Base-by-base conservation (phyloP, 92 coral and sea anemone species). In the Phenganax subtilis region DNA sequence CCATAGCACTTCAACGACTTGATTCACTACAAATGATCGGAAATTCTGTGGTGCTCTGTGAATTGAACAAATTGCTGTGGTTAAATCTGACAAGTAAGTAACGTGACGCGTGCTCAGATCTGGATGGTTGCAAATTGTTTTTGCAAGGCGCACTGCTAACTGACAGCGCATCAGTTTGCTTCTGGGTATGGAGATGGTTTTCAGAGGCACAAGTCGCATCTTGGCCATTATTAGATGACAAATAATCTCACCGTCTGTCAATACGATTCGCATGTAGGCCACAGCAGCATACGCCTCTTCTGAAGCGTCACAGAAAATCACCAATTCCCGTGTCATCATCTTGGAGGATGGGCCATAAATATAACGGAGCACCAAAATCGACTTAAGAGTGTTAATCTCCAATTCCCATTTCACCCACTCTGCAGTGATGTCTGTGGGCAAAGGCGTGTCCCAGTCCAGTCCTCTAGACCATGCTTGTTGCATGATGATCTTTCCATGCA, bases 341-440 rank as follows among this genome's bases (percentile, higher is more conserved):
- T 73, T 69, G 61, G 17, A 20, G n/a, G 77, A 60, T 16, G 30
- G 56, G 59, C 77, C 77, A 57, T 75, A 77, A 65, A 83, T 16
- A 59, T 66, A 86, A 12, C 74, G 74, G n/a, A 88, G 88, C 51
- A 84, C 82, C 25, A 58, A 14, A 61, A 87, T 68, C 25, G 75
- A 14, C 70, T 63, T 64, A 56, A 86, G 71, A 84, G 84, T 63
- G 28, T 54, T 71, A 15, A 86, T 65, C 73, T 86, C 87, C 11
- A 53, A 37, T 68, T 84, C 79, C 89, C 89, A 84, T 64, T 75
- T 63, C 29, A 52, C 10, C 87, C 89, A 86, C 79, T 84, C 77
- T 20, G 25, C 25, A 20, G 63, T 16, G 77, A 87, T 57, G 70
- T 87, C 90, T 69, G 83, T 10, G 9, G 87, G 80, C 28, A 86